phyloP scores from a whole-genome alignment of 1,140 invertebrate species.

The Dysdera silvatica region DNA sequence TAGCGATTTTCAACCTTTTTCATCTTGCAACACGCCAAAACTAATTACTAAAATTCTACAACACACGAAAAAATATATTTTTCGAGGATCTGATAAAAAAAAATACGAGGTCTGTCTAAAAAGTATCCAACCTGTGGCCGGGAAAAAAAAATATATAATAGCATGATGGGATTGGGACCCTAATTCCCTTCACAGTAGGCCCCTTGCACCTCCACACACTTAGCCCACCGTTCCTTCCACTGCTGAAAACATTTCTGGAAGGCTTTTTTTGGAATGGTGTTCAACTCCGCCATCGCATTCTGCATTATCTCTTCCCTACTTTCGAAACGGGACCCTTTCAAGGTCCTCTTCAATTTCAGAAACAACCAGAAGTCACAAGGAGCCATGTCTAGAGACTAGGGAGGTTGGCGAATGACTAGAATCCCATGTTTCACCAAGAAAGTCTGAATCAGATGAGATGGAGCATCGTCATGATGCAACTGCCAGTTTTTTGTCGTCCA shows the following conservation, averaged over 20 bases:
- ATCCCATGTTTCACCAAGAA: background rate
- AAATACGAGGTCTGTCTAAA: background rate
- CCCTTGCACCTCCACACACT: background rate
- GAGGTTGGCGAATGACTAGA: background rate
- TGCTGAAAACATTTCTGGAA: constrained; percentile 6
- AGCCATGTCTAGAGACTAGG: constrained; percentile 1
- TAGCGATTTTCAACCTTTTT: no score
- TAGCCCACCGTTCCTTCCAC: background rate
- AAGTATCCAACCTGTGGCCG: background rate
- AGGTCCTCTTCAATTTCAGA: constrained; percentile 3
- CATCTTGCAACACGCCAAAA: no score
- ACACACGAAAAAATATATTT: no score
- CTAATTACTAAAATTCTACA: no score
- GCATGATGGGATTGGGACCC: background rate
- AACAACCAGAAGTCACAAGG: constrained; percentile 5
- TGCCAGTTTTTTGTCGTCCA: constrained; percentile 29
- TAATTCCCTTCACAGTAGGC: background rate
- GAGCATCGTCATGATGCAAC: constrained; percentile 40
- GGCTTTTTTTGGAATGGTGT: constrained; percentile 2
- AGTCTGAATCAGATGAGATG: background rate
- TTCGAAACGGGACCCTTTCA: background rate
- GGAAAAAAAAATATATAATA: background rate
- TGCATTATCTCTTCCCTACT: constrained; percentile 3
- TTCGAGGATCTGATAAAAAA: background rate
- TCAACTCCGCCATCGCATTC: background rate